Evolutionary conservation across 1,140 invertebrate species (phyloP).

Genomic region (Saccostrea echinata): DNA sequence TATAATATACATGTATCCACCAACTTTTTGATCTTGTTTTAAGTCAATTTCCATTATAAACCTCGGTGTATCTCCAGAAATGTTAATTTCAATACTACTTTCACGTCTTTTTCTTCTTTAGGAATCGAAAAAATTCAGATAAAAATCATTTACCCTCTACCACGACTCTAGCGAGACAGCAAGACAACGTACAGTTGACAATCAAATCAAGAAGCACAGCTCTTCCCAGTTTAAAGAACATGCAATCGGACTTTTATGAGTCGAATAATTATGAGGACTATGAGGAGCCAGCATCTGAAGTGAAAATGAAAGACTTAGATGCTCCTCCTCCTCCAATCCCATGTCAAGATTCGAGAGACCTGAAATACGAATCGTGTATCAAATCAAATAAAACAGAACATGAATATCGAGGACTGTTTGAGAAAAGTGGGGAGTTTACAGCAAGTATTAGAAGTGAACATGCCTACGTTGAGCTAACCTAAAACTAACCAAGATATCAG

Average conservation of each 20-base stretch:
- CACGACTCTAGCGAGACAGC: neutral
- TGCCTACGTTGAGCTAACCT: neutral
- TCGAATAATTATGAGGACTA: neutral
- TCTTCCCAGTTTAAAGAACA: slow-evolving; percentile 8
- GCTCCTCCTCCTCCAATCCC: neutral
- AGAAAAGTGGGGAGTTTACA: neutral
- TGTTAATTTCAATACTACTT: too few species aligned
- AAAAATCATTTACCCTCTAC: neutral
- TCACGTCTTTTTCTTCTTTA: neutral
- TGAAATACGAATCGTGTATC: neutral
- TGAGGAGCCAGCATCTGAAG: neutral
- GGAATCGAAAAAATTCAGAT: neutral
- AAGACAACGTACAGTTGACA: neutral
- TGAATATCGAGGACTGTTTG: neutral
- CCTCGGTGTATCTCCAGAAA: too few species aligned
- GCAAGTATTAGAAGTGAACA: neutral
- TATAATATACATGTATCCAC: too few species aligned
- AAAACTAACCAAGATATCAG: neutral
- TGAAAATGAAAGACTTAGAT: neutral
- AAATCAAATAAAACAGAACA: neutral
- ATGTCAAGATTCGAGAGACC: neutral
- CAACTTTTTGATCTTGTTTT: too few species aligned
- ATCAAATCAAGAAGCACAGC: neutral
- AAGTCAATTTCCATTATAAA: too few species aligned
- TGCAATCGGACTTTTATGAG: neutral